These are phyloP conservation scores for Ptiloglossa arizonensis DNA, from an alignment of 1,140 invertebrate genomes.

Conservation along the genomic window DNA sequence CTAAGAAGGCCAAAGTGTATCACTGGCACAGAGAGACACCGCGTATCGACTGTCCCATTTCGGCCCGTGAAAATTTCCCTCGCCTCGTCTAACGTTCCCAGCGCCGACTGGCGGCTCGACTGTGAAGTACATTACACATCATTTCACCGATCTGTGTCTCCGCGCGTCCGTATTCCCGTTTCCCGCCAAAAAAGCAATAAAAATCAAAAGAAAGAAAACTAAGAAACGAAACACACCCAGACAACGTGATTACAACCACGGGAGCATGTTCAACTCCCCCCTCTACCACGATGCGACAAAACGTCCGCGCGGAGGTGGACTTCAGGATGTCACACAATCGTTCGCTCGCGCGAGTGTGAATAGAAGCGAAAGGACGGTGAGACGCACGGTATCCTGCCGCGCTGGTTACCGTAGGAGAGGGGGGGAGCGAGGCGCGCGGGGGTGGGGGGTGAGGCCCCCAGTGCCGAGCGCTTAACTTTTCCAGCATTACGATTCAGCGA, in stretches of 20 bases:
- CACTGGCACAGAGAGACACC: too few species aligned
- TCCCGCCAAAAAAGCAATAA: too few species aligned
- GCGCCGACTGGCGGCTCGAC: too few species aligned
- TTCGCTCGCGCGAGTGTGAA: background rate
- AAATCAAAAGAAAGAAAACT: background rate
- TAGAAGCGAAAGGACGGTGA: background rate
- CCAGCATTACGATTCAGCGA: slow-evolving; percentile 47
- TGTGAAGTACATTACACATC: too few species aligned
- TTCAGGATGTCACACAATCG: slow-evolving; percentile 27
- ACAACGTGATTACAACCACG: slow-evolving; percentile 12
- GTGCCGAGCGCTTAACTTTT: slow-evolving; percentile 21
- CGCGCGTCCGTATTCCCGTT: background rate
- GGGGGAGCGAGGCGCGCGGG: too few species aligned
- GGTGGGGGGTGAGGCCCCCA: background rate
- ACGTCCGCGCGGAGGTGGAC: slow-evolving; percentile 25
- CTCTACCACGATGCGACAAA: slow-evolving; percentile 22
- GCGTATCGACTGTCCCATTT: too few species aligned
- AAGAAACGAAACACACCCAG: background rate
- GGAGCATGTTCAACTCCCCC: too few species aligned
- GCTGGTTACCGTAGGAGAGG: too few species aligned
- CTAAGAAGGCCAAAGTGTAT: too few species aligned
- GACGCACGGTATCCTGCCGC: too few species aligned
- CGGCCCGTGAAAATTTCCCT: too few species aligned
- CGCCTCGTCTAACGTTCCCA: too few species aligned
- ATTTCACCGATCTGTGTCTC: background rate